Evolutionary conservation across 1,140 invertebrate species (phyloP).

Genomic region (Amphibalanus amphitrite): DNA sequence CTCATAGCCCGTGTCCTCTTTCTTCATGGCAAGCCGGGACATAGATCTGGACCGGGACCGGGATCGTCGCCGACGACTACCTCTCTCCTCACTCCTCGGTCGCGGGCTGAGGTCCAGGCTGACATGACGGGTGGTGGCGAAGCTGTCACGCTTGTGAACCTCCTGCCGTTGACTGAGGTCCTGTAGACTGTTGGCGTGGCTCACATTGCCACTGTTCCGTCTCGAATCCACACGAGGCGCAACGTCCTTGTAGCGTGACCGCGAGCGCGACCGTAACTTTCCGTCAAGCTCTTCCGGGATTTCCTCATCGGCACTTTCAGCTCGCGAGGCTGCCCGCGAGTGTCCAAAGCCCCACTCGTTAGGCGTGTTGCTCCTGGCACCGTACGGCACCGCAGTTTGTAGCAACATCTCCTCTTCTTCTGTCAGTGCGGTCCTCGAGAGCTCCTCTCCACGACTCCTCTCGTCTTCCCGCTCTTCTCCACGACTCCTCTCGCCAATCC

Average conservation of each 20-base stretch:
- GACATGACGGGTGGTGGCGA: not conserved
- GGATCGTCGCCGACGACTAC: not conserved
- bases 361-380: not conserved
- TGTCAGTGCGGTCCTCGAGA: too few species aligned
- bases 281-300: not conserved
- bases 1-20: not conserved
- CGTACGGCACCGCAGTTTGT: not conserved
- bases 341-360: not conserved
- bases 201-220: not conserved
- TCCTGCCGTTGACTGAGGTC: not conserved
- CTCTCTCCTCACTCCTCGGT: not conserved
- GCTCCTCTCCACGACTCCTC: not conserved
- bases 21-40: not conserved
- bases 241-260: not conserved
- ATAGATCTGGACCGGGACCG: not conserved
- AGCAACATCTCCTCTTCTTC: not conserved
- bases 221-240: not conserved
- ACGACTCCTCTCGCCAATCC: not conserved
- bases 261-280: too few species aligned
- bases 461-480: not conserved
- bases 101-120: not conserved
- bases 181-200: not conserved
- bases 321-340: not conserved
- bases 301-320: not conserved
- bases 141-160: not conserved